A percentile compares a stretch with the other conserved stretches of the same genome.
These are phyloP conservation scores for Mobula hypostoma DNA, from an alignment of 2,113 vertebrate genomes.

Conservation along the genomic window DNA sequence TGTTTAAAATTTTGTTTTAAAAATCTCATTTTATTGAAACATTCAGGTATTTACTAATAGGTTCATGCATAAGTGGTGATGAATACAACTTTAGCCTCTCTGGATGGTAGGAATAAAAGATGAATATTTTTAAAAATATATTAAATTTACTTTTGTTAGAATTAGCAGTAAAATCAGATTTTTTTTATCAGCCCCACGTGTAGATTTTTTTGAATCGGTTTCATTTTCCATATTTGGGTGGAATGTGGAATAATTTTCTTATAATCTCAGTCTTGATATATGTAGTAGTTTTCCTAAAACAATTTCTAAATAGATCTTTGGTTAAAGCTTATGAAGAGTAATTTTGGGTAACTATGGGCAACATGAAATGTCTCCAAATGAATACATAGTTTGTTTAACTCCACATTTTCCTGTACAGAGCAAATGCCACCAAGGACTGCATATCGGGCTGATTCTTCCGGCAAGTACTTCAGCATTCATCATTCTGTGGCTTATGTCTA, in stretches of 20 bases:
- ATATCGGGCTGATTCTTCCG: conserved; percentile 78
- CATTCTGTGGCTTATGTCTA: conserved; percentile 51
- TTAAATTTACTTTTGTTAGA: conserved; percentile 39
- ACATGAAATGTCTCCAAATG: conserved; percentile 19
- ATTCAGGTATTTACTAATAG: background rate
- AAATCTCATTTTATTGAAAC: background rate
- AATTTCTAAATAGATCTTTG: background rate
- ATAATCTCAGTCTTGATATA: background rate
- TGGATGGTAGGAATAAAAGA: background rate
- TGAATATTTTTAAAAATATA: conserved; percentile 22
- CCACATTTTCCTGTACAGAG: conserved; percentile 75
- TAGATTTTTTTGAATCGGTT: background rate
- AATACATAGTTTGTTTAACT: conserved; percentile 48
- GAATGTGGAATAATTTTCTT: conserved; percentile 1
- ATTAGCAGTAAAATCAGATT: conserved; percentile 42
- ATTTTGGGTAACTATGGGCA: conserved; percentile 4
- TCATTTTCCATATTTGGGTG: background rate
- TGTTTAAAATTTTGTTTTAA: conserved; percentile 3
- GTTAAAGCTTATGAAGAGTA: background rate
- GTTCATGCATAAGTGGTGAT: background rate
- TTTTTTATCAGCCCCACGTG: conserved; percentile 40
- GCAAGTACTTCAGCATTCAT: conserved; percentile 67
- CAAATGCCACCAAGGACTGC: conserved; percentile 77
- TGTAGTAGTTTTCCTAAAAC: background rate
- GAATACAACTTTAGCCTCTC: background rate